These are phyloP conservation scores for Brachionus sp. DNA, from an alignment of 1,140 invertebrate genomes.

Conservation along the genomic window DNA sequence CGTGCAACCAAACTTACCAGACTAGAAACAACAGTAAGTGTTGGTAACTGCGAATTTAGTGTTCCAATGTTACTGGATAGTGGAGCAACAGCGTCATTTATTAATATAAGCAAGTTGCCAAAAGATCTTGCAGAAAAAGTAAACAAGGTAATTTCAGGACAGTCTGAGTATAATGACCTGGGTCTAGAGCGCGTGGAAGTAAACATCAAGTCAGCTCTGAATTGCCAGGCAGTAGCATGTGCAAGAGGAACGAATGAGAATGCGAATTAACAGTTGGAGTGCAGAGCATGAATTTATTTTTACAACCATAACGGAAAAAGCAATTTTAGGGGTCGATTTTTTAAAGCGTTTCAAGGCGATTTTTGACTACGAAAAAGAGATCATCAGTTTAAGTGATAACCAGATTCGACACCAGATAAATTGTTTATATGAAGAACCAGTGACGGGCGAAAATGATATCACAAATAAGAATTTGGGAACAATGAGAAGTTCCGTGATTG, in stretches of 20 bases:
- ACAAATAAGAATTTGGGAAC: background rate
- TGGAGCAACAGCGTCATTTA: background rate
- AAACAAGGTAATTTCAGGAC: background rate
- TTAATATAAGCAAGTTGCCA: background rate
- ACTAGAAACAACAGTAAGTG: background rate
- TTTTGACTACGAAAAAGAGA: constrained; percentile 22
- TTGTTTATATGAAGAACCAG: background rate
- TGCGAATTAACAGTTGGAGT: background rate
- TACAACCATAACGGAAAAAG: background rate
- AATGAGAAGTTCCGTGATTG: background rate
- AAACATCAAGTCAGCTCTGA: background rate
- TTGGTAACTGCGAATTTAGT: background rate
- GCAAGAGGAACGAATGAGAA: background rate
- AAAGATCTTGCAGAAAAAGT: background rate
- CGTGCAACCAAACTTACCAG: background rate
- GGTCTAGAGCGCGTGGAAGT: background rate
- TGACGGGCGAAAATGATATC: background rate
- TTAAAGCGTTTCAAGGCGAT: background rate
- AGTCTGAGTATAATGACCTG: background rate
- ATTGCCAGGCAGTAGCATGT: background rate
- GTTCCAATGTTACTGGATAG: background rate
- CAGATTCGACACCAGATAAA: background rate
- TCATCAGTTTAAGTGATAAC: background rate
- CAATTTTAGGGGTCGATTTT: background rate
- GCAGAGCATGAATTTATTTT: background rate